Conservation (phyloP, 2,888 invertebrate genomes). For the Limnephilus auricula region DNA sequence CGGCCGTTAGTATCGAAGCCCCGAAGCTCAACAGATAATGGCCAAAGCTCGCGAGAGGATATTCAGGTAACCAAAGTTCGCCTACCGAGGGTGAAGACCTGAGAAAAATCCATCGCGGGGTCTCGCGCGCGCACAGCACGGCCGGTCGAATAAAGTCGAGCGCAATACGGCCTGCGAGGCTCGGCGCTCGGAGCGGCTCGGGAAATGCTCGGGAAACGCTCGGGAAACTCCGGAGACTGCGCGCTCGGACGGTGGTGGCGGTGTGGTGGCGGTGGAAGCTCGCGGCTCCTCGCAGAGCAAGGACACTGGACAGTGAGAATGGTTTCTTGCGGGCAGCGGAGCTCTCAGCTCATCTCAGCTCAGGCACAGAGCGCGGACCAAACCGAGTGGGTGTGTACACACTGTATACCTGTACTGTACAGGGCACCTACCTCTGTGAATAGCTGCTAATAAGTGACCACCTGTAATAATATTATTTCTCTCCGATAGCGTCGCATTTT, state of each 20-base stretch:
- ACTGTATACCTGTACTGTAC: neutral
- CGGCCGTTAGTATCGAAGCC: neutral
- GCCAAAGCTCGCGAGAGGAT: conserved; percentile 50
- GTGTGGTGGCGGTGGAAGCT: neutral
- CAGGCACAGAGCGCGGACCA: no score
- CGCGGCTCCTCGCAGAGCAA: neutral
- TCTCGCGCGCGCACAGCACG: conserved; percentile 57
- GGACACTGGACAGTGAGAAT: neutral
- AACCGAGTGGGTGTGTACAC: neutral
- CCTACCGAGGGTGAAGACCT: conserved; percentile 37
- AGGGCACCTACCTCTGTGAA: neutral
- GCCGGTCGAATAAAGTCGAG: conserved; percentile 57
- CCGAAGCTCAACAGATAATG: conserved; percentile 60
- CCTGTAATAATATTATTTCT: neutral
- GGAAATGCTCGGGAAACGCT: conserved; percentile 40
- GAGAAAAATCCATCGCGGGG: conserved; percentile 53
- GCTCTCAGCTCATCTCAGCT: no score
- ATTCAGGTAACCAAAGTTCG: conserved; percentile 60
- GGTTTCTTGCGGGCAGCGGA: neutral
- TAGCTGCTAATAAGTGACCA: neutral
- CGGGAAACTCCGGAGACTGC: conserved; percentile 37
- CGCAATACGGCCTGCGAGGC: conserved; percentile 48
- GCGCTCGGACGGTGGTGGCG: neutral
- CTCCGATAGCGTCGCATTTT: neutral
- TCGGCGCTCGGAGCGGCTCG: conserved; percentile 44